Base-by-base conservation (phyloP, 53 echinoderm and acorn worm genomes). In the Paracentrotus lividus region DNA sequence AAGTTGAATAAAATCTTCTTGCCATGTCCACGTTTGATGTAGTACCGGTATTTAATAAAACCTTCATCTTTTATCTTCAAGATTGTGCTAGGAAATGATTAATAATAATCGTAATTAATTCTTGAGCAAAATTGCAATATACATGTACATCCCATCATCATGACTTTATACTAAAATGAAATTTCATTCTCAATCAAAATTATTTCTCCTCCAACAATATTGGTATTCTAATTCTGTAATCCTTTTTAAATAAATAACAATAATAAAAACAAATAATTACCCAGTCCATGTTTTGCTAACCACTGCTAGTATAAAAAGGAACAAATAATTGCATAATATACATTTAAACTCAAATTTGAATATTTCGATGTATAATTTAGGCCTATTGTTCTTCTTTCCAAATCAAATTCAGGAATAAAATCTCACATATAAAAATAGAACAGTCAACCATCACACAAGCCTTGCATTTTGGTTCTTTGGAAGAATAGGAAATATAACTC, bases 391-490 rank as follows among this genome's bases (percentile, higher is more conserved):
- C 15, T 69, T 8, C 1, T 20, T 27, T 72, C 72, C 72, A 36
- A 72, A 38, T 38, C 0, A 14, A 40, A 72, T 20, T 72, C 40
- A 2, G n/a, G 67, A 67, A 31, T 32, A 33, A 67, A 32, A 38
- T 72, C 38, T 72, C 72, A 38, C 38, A 38, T 72, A 21, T 5
- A 72, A 72, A 72, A 38, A 72, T 40, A 72, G 0, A 72, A 72
- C 72, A 32, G 38, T 72, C 20, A 6, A 72, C 72, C 72, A 38
- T 72, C 15, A 72, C 64, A 72, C 20, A 40, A 57, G 21, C 20
- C 72, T 14, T 72, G 72, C 40, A 64, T 8, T 64, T 64, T 31
- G n/a, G 2, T 72, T 66, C 72, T 72, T 72, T 72, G 72, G 72
- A 72, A 72, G 72, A 38, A 72, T 20, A 72, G 16, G 16, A 72